phyloP scores from a whole-genome alignment of 1,140 invertebrate genomes.

The Drosophila neocordata region DNA sequence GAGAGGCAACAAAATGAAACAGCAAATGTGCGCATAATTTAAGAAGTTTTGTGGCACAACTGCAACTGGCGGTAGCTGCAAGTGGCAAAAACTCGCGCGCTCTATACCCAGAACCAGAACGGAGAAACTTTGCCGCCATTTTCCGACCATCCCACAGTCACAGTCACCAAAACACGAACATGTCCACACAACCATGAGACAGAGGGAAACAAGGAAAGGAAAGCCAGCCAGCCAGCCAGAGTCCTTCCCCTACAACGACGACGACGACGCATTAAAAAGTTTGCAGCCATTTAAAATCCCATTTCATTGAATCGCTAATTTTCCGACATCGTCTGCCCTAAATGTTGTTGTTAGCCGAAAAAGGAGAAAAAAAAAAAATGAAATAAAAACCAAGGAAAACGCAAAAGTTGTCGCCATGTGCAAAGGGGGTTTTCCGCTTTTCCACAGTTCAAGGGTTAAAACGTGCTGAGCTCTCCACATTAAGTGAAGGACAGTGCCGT shows the following conservation, averaged over 20 bases:
- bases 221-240: slow-evolving; percentile 4
- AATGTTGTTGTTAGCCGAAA: slow-evolving; percentile 40
- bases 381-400: not conserved
- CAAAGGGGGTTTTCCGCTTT: slow-evolving; percentile 27
- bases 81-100: slow-evolving; percentile 67
- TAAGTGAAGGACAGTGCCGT: not conserved
- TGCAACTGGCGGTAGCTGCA: slow-evolving; percentile 50
- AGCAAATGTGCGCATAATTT: slow-evolving; percentile 80
- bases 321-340: slow-evolving; percentile 62
- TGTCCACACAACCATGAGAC: slow-evolving; percentile 33
- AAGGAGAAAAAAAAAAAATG: not conserved
- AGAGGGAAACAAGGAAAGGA: too few relatives aligned
- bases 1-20: slow-evolving; percentile 44
- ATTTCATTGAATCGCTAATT: slow-evolving; percentile 82
- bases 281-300: slow-evolving; percentile 82
- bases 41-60: slow-evolving; percentile 70
- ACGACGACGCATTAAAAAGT: slow-evolving; percentile 77
- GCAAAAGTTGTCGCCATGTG: slow-evolving; percentile 14
- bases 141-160: slow-evolving; percentile 34
- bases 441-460: slow-evolving; percentile 46
- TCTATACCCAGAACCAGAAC: slow-evolving; percentile 24
- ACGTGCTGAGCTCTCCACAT: slow-evolving; percentile 15
- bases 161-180: slow-evolving; percentile 59
- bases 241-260: not conserved
- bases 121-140: slow-evolving; percentile 48